phyloP scores from a whole-genome alignment of 2,888 invertebrate species.

The Gymnoscelis rufifasciata region DNA sequence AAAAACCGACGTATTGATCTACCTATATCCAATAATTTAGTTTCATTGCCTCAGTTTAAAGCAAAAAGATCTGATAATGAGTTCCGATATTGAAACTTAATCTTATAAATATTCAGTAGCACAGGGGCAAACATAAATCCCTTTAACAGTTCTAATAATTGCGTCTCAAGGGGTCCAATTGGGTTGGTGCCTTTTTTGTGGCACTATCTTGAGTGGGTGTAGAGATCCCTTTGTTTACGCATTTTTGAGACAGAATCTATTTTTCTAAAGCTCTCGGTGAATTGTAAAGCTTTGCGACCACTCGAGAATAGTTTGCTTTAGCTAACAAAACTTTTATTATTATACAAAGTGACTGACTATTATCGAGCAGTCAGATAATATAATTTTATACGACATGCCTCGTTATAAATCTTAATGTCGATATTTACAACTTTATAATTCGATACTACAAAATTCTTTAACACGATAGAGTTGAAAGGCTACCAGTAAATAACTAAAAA shows the following conservation, averaged over 20 bases:
- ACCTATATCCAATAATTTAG: slow-evolving; percentile 5
- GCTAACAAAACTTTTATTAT: not conserved
- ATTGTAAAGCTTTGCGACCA: slow-evolving; percentile 25
- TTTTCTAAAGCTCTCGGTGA: slow-evolving; percentile 27
- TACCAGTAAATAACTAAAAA: too few relatives aligned
- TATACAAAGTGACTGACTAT: not conserved
- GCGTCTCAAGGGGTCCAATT: slow-evolving; percentile 45
- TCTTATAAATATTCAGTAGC: slow-evolving; percentile 34
- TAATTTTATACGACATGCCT: not conserved
- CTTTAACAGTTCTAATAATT: slow-evolving; percentile 55
- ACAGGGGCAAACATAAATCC: slow-evolving; percentile 38
- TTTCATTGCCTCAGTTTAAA: slow-evolving; percentile 3
- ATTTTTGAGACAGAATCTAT: slow-evolving; percentile 37
- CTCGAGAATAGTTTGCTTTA: not conserved
- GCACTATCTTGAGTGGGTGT: slow-evolving; percentile 49
- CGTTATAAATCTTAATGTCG: not conserved
- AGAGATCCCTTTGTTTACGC: slow-evolving; percentile 54
- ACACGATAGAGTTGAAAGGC: too few relatives aligned
- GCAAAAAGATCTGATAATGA: slow-evolving; percentile 14
- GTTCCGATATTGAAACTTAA: slow-evolving; percentile 21
- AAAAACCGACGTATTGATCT: not conserved
- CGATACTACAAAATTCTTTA: too few relatives aligned
- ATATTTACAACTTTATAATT: too few relatives aligned
- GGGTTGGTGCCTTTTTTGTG: slow-evolving; percentile 47
- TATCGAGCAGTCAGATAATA: too few relatives aligned